Conservation (phyloP, 2,113 vertebrate genomes). For the crab-eating macaque (Macaca fascicularis) region T2T-MFA8v1.1 NC_088380.1:150958001-150958500, state of each 20-base stretch:
- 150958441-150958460: accelerated
- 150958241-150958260: not conserved
- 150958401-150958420: not conserved
- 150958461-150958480: not conserved
- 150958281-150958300: not conserved
- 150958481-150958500: not conserved
- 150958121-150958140: not conserved
- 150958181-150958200: not conserved
- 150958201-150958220: not conserved
- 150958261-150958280: not conserved
- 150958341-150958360: not conserved
- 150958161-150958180: not conserved
- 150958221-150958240: not conserved
- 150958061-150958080: not conserved
- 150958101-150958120: not conserved
- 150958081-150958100: not conserved
- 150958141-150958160: not conserved
- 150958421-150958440: not conserved
- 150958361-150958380: not conserved
- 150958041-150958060: not conserved
- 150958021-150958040: not conserved
- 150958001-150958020: not conserved
- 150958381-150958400: not conserved
- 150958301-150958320: not conserved
- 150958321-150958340: not conserved